These are phyloP conservation scores for Apistogramma diplotaenia DNA, from an alignment of 2,113 vertebrate genomes.

Conservation along the genomic window DNA sequence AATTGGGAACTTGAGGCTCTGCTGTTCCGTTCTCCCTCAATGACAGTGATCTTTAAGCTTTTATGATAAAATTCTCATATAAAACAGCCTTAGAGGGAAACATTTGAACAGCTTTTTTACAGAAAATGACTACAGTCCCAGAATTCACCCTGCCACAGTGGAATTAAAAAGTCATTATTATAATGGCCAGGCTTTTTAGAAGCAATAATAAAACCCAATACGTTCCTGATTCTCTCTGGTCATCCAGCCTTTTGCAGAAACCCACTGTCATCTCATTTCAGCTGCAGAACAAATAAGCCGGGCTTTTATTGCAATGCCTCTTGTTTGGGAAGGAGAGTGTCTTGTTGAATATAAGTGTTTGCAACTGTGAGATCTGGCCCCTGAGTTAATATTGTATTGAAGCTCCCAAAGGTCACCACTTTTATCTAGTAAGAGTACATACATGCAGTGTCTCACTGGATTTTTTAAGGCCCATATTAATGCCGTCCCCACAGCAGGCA, in stretches of 20 bases:
- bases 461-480: neutral
- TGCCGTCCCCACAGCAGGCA: neutral
- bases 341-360: neutral
- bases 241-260: neutral
- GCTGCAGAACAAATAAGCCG: neutral
- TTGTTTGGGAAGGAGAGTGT: neutral
- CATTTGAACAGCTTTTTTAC: neutral
- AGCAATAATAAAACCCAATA: constrained; percentile 3
- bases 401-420: neutral
- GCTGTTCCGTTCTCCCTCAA: neutral
- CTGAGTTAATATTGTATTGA: neutral
- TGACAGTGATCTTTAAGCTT: neutral
- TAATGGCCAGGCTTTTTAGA: neutral
- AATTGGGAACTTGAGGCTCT: neutral
- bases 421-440: neutral
- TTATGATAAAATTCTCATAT: neutral
- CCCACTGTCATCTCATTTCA: neutral
- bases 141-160: neutral
- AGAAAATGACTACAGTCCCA: neutral
- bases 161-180: constrained; percentile 13
- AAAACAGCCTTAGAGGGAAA: neutral
- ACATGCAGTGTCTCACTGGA: neutral
- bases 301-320: neutral
- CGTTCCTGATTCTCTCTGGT: neutral
- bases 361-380: neutral